phyloP scores from a whole-genome alignment of 2,113 vertebrate genomes.

The Beaufortia kweichowensis region DNA sequence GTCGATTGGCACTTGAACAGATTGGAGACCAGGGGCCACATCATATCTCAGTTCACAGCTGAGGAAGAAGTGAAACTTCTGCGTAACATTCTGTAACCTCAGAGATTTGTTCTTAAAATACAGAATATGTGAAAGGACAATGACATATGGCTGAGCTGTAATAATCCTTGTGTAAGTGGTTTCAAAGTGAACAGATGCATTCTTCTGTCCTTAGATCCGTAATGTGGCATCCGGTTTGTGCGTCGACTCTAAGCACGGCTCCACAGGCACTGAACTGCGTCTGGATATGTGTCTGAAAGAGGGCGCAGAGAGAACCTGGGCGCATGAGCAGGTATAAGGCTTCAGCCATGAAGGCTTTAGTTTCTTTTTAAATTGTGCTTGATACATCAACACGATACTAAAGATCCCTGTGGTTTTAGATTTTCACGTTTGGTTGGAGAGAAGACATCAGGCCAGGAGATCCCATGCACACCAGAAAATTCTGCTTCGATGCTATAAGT shows the following conservation, averaged over 20 bases:
- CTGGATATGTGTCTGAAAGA: conserved; percentile 85
- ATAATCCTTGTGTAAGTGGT: neutral
- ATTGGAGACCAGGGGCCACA: conserved; percentile 10
- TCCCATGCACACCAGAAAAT: conserved; percentile 85
- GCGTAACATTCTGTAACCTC: neutral
- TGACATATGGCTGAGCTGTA: neutral
- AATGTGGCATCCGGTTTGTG: conserved; percentile 82
- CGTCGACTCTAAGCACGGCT: conserved; percentile 86
- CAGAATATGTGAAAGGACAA: neutral
- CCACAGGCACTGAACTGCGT: conserved; percentile 81
- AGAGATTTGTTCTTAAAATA: too few relatives aligned
- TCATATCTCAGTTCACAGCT: conserved; percentile 7
- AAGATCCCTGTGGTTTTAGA: conserved; percentile 62
- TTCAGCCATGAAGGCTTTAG: neutral
- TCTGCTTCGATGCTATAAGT: conserved; percentile 84
- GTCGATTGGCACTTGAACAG: conserved; percentile 15
- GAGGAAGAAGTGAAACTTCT: conserved; percentile 5
- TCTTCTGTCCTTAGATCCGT: conserved; percentile 75
- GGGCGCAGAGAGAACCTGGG: conserved; percentile 86
- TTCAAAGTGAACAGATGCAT: neutral
- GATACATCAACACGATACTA: neutral
- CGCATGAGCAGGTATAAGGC: conserved; percentile 82
- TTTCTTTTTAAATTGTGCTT: neutral
- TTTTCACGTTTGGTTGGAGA: conserved; percentile 91
- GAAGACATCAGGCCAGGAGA: conserved; percentile 87